These are phyloP conservation scores for Brachionus sp. DNA, from an alignment of 1,140 invertebrate species.

Conservation along the genomic window DNA sequence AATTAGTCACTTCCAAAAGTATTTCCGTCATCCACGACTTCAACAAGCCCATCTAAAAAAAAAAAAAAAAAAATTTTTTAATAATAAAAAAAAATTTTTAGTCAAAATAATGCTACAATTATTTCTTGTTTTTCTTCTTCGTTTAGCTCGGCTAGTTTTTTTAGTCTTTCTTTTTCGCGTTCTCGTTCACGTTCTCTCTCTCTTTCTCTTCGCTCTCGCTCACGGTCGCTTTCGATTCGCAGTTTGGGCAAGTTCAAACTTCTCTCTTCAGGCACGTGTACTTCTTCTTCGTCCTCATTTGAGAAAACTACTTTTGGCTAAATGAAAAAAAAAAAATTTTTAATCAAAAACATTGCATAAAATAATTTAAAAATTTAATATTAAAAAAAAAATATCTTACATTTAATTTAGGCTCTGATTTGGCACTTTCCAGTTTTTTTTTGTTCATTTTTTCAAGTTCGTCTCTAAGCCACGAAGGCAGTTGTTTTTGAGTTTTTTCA, in stretches of 20 bases:
- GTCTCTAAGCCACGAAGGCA: slow-evolving; percentile 29
- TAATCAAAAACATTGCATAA: background rate
- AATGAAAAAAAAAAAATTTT: background rate
- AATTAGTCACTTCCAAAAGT: slow-evolving; percentile 33
- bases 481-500: slow-evolving; percentile 14
- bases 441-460: slow-evolving; percentile 44
- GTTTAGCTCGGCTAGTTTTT: background rate
- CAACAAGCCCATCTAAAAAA: background rate
- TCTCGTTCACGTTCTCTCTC: background rate
- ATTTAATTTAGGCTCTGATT: background rate
- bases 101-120: too few relatives aligned
- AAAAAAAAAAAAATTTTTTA: background rate
- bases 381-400: background rate
- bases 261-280: background rate
- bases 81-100: too few relatives aligned
- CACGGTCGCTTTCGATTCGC: background rate
- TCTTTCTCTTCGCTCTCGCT: background rate
- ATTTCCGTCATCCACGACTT: slow-evolving; percentile 42
- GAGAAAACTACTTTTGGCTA: slow-evolving; percentile 1
- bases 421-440: background rate
- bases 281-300: slow-evolving; percentile 24
- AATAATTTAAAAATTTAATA: too few relatives aligned
- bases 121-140: slow-evolving; percentile 29
- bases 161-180: background rate
- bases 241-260: background rate